These are phyloP conservation scores for Caenorhabditis latens DNA, from an alignment of 1,140 invertebrate genomes.

Conservation along the genomic window DNA sequence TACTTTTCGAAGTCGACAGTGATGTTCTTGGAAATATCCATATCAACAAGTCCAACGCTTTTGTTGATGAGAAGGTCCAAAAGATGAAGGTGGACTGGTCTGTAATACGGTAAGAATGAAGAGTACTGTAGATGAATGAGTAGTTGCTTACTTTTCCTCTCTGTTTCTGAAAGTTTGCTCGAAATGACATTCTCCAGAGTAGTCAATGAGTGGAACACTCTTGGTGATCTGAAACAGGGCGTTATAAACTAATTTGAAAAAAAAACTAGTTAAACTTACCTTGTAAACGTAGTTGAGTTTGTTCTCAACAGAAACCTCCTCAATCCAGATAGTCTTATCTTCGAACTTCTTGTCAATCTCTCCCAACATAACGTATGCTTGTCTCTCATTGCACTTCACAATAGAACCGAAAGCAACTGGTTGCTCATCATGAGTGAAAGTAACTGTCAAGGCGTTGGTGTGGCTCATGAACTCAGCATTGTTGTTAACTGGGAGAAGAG, in stretches of 20 bases:
- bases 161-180: constrained; percentile 27
- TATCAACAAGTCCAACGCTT: constrained; percentile 59
- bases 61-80: constrained; percentile 61
- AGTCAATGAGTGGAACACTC: constrained; percentile 26
- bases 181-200: constrained; percentile 51
- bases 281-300: constrained; percentile 46
- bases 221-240: constrained; percentile 10
- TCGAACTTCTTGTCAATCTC: constrained; percentile 43
- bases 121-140: neutral
- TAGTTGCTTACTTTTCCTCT: constrained; percentile 34
- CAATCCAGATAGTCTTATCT: constrained; percentile 52
- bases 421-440: constrained; percentile 25
- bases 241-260: neutral
- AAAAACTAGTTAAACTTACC: neutral
- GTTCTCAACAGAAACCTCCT: constrained; percentile 25
- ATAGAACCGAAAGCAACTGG: constrained; percentile 32
- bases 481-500: constrained; percentile 54
- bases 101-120: neutral
- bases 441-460: constrained; percentile 36
- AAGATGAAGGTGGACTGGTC: constrained; percentile 59
- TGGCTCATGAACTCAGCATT: constrained; percentile 50
- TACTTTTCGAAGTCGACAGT: constrained; percentile 61
- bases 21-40: constrained; percentile 64
- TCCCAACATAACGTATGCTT: constrained; percentile 34
- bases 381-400: constrained; percentile 39